Conservation (phyloP, 1,140 invertebrate genomes). For the Drosophila truncata region DNA sequence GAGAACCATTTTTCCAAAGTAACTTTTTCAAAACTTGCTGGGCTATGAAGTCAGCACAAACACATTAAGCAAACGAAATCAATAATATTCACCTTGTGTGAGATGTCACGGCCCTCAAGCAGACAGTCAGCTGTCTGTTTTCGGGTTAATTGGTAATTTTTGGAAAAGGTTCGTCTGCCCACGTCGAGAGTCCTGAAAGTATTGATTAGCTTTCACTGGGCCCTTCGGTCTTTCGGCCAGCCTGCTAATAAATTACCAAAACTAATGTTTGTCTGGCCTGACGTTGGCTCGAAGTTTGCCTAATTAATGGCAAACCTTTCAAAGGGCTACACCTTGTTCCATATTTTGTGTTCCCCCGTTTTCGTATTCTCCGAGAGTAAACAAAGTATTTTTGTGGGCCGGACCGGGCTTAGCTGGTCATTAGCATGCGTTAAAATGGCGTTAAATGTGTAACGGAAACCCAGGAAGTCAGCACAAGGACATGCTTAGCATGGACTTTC, state of each 20-base stretch:
- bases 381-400: slow-evolving; percentile 60
- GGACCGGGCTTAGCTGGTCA: slow-evolving; percentile 48
- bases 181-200: slow-evolving; percentile 33
- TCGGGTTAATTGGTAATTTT: slow-evolving; percentile 55
- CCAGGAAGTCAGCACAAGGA: slow-evolving; percentile 41
- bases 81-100: slow-evolving; percentile 37
- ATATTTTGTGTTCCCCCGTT: slow-evolving; percentile 37
- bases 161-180: slow-evolving; percentile 39
- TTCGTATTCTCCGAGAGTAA: slow-evolving; percentile 32
- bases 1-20: background rate
- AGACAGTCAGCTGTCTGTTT: slow-evolving; percentile 23
- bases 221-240: slow-evolving; percentile 14
- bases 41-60: slow-evolving; percentile 10
- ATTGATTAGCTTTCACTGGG: slow-evolving; percentile 63
- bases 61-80: slow-evolving; percentile 45
- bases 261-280: slow-evolving; percentile 78
- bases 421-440: slow-evolving; percentile 83
- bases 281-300: slow-evolving; percentile 52
- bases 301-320: slow-evolving; percentile 83
- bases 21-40: slow-evolving; percentile 17
- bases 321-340: slow-evolving; percentile 76
- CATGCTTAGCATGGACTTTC: slow-evolving; percentile 49
- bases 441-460: slow-evolving; percentile 80
- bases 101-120: slow-evolving; percentile 9
- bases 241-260: slow-evolving; percentile 72